These are phyloP conservation scores for Aspidiotus rigidus DNA, from an alignment of 2,888 invertebrate species.

Conservation along the genomic window DNA sequence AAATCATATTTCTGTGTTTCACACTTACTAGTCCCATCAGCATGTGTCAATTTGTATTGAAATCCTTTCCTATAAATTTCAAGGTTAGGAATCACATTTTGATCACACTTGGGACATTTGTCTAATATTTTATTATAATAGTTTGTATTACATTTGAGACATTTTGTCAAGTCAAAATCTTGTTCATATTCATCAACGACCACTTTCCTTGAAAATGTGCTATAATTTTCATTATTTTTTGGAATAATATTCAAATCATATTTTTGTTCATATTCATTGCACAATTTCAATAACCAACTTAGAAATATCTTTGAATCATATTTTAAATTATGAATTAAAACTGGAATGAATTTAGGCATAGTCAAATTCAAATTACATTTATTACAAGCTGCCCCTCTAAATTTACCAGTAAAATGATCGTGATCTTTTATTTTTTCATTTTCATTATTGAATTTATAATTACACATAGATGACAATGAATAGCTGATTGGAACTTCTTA, in stretches of 20 bases:
- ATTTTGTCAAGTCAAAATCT: conserved; percentile 6
- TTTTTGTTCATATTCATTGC: conserved; percentile 8
- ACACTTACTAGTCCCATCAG: background rate
- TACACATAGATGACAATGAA: conserved; percentile 17
- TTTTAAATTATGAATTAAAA: conserved; percentile 41
- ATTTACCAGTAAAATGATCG: conserved; percentile 38
- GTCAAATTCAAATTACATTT: conserved; percentile 41
- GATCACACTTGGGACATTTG: conserved; percentile 9
- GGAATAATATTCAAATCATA: conserved; percentile 12
- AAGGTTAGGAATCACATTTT: background rate
- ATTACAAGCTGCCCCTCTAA: conserved; percentile 39
- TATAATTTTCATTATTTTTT: conserved; percentile 10
- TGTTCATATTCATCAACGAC: conserved; percentile 8
- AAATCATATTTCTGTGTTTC: conserved; percentile 11
- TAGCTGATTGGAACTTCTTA: conserved; percentile 4
- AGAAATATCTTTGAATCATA: conserved; percentile 9
- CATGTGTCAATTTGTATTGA: background rate
- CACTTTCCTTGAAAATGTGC: conserved; percentile 5
- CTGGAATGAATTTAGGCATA: conserved; percentile 39
- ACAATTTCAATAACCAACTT: background rate
- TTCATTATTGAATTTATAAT: conserved; percentile 5
- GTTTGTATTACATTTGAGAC: conserved; percentile 2
- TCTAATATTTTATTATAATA: conserved; percentile 14
- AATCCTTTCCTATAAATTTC: background rate
- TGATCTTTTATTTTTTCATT: conserved; percentile 18